Evolutionary conservation across 1,140 invertebrate species (phyloP).

Genomic region (Dendroctonus ponderosae): DNA sequence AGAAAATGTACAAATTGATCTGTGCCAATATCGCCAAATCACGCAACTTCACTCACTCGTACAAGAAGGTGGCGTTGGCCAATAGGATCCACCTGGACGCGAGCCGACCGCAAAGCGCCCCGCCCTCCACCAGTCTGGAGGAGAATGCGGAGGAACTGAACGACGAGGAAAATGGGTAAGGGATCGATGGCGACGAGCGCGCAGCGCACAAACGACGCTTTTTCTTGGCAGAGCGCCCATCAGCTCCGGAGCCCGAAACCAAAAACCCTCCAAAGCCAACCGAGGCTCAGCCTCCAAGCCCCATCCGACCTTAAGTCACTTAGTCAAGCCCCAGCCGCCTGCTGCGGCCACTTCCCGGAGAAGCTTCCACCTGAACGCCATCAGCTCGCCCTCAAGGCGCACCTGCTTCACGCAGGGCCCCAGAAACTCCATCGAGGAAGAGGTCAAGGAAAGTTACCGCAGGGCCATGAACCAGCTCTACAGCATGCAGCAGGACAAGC

Average conservation of each 20-base stretch:
- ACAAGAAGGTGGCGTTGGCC: conserved; percentile 13
- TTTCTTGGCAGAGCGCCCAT: too few species aligned
- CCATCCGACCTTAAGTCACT: background rate
- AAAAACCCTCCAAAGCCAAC: too few species aligned
- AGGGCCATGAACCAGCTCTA: conserved; percentile 2
- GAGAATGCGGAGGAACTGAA: conserved; percentile 9
- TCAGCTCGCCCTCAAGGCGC: background rate
- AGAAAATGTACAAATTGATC: conserved; percentile 35
- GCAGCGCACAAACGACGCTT: too few species aligned
- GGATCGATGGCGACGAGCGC: background rate
- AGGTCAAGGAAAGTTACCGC: conserved; percentile 7
- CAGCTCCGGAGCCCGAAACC: too few species aligned
- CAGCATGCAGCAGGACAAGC: conserved; percentile 6
- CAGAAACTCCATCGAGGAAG: background rate
- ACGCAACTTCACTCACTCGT: conserved; percentile 15
- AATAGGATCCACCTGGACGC: conserved; percentile 10
- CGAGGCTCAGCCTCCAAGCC: too few species aligned
- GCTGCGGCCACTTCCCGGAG: conserved; percentile 10
- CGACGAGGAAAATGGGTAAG: conserved; percentile 17
- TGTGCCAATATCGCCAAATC: conserved; percentile 27
- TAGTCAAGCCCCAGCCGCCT: conserved; percentile 8
- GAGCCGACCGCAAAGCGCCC: background rate
- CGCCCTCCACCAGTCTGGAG: too few species aligned
- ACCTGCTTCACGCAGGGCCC: background rate
- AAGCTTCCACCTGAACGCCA: conserved; percentile 12